A percentile compares a stretch with the other conserved stretches of the same genome.
Conservation (phyloP, 2,797 vertebrate species). For the Lagodon rhomboides region DNA sequence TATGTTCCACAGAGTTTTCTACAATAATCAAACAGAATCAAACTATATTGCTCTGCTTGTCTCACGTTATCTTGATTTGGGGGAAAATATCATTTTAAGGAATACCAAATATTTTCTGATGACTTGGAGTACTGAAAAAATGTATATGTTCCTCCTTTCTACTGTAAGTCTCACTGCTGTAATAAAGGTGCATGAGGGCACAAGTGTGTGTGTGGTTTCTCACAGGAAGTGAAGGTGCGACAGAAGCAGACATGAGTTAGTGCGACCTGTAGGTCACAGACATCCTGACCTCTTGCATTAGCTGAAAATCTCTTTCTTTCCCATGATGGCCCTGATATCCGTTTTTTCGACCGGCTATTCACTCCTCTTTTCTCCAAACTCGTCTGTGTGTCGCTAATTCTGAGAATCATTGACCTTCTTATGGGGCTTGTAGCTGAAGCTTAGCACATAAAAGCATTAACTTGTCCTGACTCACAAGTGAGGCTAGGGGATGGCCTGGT, state of each 20-base stretch:
- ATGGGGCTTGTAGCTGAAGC: constrained; percentile 40
- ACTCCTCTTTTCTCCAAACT: constrained; percentile 14
- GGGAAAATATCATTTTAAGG: not conserved
- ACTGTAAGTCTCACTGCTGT: constrained; percentile 8
- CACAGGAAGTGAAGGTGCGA: constrained; percentile 17
- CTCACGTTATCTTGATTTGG: not conserved
- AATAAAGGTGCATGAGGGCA: constrained; percentile 8
- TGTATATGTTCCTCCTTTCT: not conserved
- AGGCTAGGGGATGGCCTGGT: constrained; percentile 50
- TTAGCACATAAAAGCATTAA: constrained; percentile 65
- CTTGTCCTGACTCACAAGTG: constrained; percentile 60
- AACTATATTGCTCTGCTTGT: not conserved
- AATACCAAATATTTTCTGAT: constrained; percentile 6
- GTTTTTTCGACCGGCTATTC: constrained; percentile 5
- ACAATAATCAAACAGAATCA: not conserved
- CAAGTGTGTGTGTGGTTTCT: constrained; percentile 5
- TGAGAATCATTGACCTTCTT: constrained; percentile 47
- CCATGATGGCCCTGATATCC: not conserved
- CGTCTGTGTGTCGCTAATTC: constrained; percentile 33
- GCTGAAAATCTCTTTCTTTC: constrained; percentile 15
- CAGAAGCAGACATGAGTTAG: constrained; percentile 15
- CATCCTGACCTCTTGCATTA: constrained; percentile 36
- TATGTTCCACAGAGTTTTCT: not conserved
- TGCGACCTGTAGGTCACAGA: constrained; percentile 7
- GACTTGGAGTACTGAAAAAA: not conserved